phyloP scores from a whole-genome alignment of 2,797 vertebrate species.

The Sebastes glaucus region DNA sequence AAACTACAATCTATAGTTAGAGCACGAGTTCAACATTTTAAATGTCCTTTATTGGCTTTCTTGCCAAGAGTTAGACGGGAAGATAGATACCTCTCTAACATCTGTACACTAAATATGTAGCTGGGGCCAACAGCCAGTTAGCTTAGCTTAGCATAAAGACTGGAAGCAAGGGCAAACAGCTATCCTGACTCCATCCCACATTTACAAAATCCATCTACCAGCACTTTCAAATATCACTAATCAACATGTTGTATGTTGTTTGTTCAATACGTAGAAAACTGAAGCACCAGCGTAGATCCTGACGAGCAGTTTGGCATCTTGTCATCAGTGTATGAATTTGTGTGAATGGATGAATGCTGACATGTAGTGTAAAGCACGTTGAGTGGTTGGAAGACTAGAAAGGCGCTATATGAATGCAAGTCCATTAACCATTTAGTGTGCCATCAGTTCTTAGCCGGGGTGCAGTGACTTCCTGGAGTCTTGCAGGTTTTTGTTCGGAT shows the following conservation, averaged over 20 bases:
- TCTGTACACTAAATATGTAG: background rate
- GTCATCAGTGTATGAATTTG: too few relatives aligned
- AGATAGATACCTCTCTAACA: background rate
- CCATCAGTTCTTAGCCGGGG: accelerated
- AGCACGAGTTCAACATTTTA: background rate
- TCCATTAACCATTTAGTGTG: background rate
- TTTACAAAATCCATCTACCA: background rate
- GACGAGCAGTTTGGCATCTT: too few relatives aligned
- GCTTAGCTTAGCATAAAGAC: background rate
- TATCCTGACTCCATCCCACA: background rate
- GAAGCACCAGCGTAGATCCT: background rate
- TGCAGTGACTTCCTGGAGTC: background rate
- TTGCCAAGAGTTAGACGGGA: background rate
- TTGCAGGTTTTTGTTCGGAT: background rate
- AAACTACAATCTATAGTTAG: background rate
- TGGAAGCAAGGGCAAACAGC: background rate
- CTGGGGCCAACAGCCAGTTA: background rate
- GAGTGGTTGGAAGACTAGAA: accelerated
- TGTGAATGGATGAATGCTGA: too few relatives aligned
- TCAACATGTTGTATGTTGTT: background rate
- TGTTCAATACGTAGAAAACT: background rate
- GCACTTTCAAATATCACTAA: background rate
- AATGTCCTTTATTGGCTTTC: background rate
- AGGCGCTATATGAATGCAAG: too few relatives aligned
- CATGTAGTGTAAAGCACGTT: too few relatives aligned